These are phyloP conservation scores for Calephelis virginiensis DNA, from an alignment of 1,140 invertebrate species.

Conservation along the genomic window DNA sequence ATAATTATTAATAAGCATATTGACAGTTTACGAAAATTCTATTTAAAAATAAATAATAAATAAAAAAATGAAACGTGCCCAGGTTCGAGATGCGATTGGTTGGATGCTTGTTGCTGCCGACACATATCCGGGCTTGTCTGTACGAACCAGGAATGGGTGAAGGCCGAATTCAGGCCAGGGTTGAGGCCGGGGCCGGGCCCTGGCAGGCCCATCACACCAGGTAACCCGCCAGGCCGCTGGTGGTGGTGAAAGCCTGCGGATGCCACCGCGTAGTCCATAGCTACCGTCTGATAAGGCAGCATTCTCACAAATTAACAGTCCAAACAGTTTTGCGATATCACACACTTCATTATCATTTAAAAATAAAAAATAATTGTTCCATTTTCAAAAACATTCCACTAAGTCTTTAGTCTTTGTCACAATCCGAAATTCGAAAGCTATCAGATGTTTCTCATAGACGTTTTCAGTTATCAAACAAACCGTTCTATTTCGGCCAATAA, in stretches of 20 bases:
- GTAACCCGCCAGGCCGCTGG: conserved; percentile 83
- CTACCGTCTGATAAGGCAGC: conserved; percentile 92
- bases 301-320: conserved; percentile 76
- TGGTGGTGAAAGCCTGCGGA: conserved; percentile 86
- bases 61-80: conserved; percentile 88
- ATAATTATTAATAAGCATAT: conserved; percentile 19
- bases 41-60: conserved; percentile 69
- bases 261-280: conserved; percentile 91
- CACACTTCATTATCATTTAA: conserved; percentile 44
- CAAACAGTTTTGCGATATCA: conserved; percentile 38
- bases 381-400: conserved; percentile 30
- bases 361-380: conserved; percentile 33
- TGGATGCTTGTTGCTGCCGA: conserved; percentile 86
- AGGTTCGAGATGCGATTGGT: conserved; percentile 90
- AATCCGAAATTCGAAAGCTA: conserved; percentile 30
- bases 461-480: conserved; percentile 67
- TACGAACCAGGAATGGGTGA: conserved; percentile 95
- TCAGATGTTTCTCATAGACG: conserved; percentile 42
- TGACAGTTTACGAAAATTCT: conserved; percentile 26
- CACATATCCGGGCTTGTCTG: conserved; percentile 90
- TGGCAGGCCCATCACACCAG: conserved; percentile 80
- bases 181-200: conserved; percentile 74
- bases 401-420: conserved; percentile 8
- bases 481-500: conserved; percentile 65
- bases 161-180: conserved; percentile 80